Evolutionary conservation across 1,140 invertebrate species (phyloP), one percentile per base, ranked within the genome.

Genomic region (Tyrophagus putrescentiae): DNA sequence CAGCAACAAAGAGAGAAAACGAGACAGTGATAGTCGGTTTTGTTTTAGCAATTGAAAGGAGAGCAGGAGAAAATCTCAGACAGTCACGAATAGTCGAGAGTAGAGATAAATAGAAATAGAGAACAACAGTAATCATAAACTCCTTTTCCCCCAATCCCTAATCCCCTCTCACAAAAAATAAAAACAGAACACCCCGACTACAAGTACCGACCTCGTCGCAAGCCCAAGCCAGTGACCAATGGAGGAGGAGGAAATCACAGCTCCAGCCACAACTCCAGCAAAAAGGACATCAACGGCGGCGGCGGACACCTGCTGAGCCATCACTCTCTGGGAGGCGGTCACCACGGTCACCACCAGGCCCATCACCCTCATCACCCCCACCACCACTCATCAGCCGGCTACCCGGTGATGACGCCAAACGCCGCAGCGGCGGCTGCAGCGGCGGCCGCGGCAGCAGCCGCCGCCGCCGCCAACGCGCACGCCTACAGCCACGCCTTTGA

Each of bases 141-240:
- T n/a, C n/a, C n/a, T n/a, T n/a, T n/a, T n/a, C n/a, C n/a, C n/a
- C n/a, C n/a, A n/a, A n/a, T n/a, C n/a, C n/a, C n/a, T n/a, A n/a
- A n/a, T n/a, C n/a, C n/a, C n/a, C n/a, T n/a, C n/a, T n/a, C n/a
- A n/a, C n/a, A n/a, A n/a, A n/a, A n/a, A n/a, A n/a, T n/a, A n/a
- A n/a, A n/a, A n/a, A 54, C 27, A 54, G 85, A 90, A 71, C 84
- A 90, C 72, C 86, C 86, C 0, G 85, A 89, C 69, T 89, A 90
- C 76, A 89, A 90, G 72, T 90, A 90, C 75, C 75, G 85, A 52
- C 86, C 86, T 33, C 76, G 86, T 60, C 76, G 88, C 64, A 93
- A 93, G 73, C 91, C 91, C 1, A 96, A 94, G 73, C 67, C 71
- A 1, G 84, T 89, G 9, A 71, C 94, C 60, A 82, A 89, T 11